Conservation (phyloP, 2,888 invertebrate genomes). For the Harmothoe impar region DNA sequence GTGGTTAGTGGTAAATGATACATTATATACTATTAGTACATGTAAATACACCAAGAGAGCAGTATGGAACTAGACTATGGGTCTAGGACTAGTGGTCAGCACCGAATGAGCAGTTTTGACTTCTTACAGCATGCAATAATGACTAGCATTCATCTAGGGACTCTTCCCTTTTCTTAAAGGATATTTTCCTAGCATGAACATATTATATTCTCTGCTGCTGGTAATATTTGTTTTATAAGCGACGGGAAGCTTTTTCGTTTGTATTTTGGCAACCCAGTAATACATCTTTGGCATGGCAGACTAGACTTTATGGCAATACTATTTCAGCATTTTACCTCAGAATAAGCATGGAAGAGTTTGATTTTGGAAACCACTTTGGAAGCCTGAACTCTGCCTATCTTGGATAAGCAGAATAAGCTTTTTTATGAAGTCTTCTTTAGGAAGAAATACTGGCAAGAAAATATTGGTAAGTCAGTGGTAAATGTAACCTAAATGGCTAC, state of each 20-base stretch:
- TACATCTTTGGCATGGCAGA: conserved; percentile 58
- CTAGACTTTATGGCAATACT: conserved; percentile 32
- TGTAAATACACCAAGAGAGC: conserved; percentile 44
- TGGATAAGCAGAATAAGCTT: neutral
- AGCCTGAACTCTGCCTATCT: neutral
- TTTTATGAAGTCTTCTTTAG: neutral
- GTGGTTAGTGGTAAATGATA: conserved; percentile 34
- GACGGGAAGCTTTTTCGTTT: neutral
- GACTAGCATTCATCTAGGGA: conserved; percentile 41
- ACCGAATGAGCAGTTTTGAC: conserved; percentile 55
- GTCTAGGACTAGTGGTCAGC: conserved; percentile 49
- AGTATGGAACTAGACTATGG: conserved; percentile 48
- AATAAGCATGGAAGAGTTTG: neutral
- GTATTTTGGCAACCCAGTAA: conserved; percentile 12
- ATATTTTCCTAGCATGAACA: neutral
- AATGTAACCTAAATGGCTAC: neutral
- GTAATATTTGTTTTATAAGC: neutral
- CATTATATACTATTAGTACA: conserved; percentile 47
- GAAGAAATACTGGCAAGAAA: conserved; percentile 42
- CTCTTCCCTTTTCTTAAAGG: neutral
- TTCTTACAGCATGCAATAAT: conserved; percentile 31
- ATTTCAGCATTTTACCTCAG: neutral
- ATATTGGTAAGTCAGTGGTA: neutral
- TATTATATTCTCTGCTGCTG: neutral
- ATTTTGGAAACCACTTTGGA: neutral